Percentiles rank a stretch among this genome's conserved stretches.
Conservation (phyloP, 2,113 vertebrate species). For the Tor tambroides region DNA sequence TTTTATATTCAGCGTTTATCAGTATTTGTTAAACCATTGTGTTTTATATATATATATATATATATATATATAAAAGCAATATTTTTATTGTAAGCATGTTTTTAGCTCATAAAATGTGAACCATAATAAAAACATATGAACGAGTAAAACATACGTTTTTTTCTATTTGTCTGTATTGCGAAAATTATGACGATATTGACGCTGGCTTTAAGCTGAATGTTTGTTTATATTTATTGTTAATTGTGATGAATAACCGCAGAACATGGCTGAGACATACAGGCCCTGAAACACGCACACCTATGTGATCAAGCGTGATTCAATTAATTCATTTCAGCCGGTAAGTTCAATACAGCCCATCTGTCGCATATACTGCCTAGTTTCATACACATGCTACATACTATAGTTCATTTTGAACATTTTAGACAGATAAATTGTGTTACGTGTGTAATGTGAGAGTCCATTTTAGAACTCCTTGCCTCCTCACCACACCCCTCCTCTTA, state of each 20-base stretch:
- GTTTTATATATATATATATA: neutral
- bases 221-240: conserved; percentile 1
- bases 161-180: neutral
- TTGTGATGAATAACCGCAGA: neutral
- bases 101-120: conserved; percentile 27
- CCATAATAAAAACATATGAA: conserved; percentile 27
- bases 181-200: neutral
- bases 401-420: neutral
- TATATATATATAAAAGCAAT: conserved; percentile 23
- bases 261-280: neutral
- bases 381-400: neutral
- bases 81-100: conserved; percentile 3
- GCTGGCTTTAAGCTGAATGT: neutral
- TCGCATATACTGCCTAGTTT: neutral
- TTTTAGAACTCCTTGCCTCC: conserved; percentile 59
- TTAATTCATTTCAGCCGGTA: conserved; percentile 23
- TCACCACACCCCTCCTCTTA: conserved; percentile 59
- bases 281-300: conserved; percentile 1
- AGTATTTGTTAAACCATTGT: conserved; percentile 12
- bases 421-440: conserved; percentile 28
- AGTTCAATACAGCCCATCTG: conserved; percentile 1
- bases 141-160: neutral
- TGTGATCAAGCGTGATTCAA: conserved; percentile 26
- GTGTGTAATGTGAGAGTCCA: conserved; percentile 49
- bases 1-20: conserved; percentile 23